Evolutionary conservation across 2,797 vertebrate species (phyloP), one percentile per base, ranked within the genome.

Genomic region (Onychomys arenicola): DNA sequence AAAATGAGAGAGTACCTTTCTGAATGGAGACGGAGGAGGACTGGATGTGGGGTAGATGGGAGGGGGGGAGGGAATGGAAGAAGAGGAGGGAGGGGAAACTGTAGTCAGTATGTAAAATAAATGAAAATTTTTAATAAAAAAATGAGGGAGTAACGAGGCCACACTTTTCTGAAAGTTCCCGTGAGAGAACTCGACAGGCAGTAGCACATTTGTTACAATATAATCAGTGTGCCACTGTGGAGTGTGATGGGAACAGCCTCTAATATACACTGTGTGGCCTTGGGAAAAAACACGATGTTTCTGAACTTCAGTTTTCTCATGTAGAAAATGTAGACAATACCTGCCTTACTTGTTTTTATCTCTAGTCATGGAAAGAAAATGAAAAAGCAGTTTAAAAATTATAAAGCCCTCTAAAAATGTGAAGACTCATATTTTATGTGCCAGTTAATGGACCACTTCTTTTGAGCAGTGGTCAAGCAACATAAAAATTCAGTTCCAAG

Each of bases 91-190:
- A 61, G 59, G 59, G 7, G 59, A 61, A 61, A 61, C 59, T 25
- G 57, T 59, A 7, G 59, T 61, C 7, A 7, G 34, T 21, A n/a
- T 25, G 21, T 61, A 61, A 61, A 61, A 61, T 61, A 61, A 61
- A 25, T 61, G 59, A 61, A 61, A 61, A 27, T 6, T 25, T 25
- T 9, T 25, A 61, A 61, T 25, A 25, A 25, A 94, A 93, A 95
- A 96, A 40, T 6, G 43, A 90, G 25, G n/a, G 40, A 29, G 12
- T 86, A 75, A 63, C 84, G 57, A 95, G 17, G 8, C 4, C 37
- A 52, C 59, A 32, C 9, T 55, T 86, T 96, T 97, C 95, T 93
- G 57, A 89, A 96, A 11, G 78, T 96, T 96, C 89, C 89, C 86
- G 94, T 21, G 80, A 52, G 75, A 89, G 21, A 93, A 63, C 67